Evolutionary conservation across 2,113 vertebrate genomes (phyloP).

Genomic region (Mungos mungo): DNA sequence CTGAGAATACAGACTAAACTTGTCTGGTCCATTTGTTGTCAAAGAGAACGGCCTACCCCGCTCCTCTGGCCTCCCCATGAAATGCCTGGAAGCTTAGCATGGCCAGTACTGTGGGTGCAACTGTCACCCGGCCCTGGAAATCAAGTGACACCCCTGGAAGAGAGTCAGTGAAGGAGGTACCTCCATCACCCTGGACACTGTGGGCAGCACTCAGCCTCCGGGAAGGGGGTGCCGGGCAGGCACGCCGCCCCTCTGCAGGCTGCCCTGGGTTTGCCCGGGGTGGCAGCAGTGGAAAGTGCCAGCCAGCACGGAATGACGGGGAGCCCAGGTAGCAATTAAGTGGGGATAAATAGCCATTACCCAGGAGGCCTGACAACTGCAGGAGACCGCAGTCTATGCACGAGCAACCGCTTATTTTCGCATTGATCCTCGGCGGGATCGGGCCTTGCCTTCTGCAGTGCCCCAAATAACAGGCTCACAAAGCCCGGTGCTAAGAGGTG

Average conservation of each 20-base stretch:
- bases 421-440: constrained; percentile 54
- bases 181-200: rapidly evolving
- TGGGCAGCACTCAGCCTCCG: background rate
- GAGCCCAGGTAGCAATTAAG: constrained; percentile 78
- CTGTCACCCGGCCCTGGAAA: background rate
- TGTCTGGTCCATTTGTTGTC: background rate
- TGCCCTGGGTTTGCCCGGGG: constrained; percentile 26
- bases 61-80: background rate
- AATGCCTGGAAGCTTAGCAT: rapidly evolving
- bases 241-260: background rate
- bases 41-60: background rate
- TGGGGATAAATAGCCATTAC: constrained; percentile 77
- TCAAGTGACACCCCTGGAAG: background rate
- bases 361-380: constrained; percentile 60
- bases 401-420: constrained; percentile 75
- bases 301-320: constrained; percentile 46
- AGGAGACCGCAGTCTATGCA: constrained; percentile 61
- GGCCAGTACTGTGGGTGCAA: too few relatives aligned
- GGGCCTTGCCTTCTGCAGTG: constrained; percentile 73
- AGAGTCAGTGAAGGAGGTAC: background rate
- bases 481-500: constrained; percentile 72
- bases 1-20: background rate
- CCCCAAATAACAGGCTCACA: constrained; percentile 77
- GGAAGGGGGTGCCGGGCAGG: background rate
- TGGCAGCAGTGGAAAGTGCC: constrained; percentile 61